A percentile compares a stretch with the other conserved stretches of the same genome.
These are phyloP conservation scores for Takifugu flavidus DNA, from an alignment of 2,113 vertebrate species.

Conservation along the genomic window DNA sequence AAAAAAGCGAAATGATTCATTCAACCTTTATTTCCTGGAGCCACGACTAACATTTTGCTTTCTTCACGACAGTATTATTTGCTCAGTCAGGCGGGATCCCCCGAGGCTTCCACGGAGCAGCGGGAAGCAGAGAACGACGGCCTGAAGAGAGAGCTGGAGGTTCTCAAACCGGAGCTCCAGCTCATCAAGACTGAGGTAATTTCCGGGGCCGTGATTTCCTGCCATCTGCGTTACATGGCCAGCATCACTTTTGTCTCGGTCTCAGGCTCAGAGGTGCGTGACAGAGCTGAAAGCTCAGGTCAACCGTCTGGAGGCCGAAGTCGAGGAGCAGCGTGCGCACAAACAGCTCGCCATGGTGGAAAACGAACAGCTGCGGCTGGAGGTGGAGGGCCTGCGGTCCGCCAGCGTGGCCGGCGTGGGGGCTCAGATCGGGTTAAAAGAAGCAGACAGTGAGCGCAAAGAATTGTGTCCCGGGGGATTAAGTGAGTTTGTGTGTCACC, in stretches of 20 bases:
- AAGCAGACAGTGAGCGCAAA: conserved; percentile 83
- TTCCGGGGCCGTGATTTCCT: background rate
- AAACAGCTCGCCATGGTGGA: conserved; percentile 86
- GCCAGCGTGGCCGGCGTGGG: conserved; percentile 80
- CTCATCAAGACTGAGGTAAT: conserved; percentile 71
- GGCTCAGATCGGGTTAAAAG: conserved; percentile 84
- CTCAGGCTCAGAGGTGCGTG: conserved; percentile 81
- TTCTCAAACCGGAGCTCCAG: conserved; percentile 79
- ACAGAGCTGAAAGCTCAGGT: conserved; percentile 68
- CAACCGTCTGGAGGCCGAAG: conserved; percentile 85
- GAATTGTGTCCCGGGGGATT: background rate
- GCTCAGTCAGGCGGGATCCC: conserved; percentile 45
- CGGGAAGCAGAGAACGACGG: conserved; percentile 65
- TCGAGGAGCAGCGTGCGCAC: conserved; percentile 86
- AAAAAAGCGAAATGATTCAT: background rate
- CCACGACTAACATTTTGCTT: background rate
- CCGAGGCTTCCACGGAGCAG: conserved; percentile 26
- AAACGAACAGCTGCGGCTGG: conserved; percentile 84
- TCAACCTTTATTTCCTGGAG: background rate
- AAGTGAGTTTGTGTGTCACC: background rate
- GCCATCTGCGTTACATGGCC: too few species aligned
- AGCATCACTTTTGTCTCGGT: background rate
- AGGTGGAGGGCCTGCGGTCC: conserved; percentile 82
- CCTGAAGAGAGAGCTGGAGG: conserved; percentile 83
- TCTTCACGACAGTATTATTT: conserved; percentile 45